Evolutionary conservation across 2,113 vertebrate genomes (phyloP).

Genomic region (Indicator maculatus): DNA sequence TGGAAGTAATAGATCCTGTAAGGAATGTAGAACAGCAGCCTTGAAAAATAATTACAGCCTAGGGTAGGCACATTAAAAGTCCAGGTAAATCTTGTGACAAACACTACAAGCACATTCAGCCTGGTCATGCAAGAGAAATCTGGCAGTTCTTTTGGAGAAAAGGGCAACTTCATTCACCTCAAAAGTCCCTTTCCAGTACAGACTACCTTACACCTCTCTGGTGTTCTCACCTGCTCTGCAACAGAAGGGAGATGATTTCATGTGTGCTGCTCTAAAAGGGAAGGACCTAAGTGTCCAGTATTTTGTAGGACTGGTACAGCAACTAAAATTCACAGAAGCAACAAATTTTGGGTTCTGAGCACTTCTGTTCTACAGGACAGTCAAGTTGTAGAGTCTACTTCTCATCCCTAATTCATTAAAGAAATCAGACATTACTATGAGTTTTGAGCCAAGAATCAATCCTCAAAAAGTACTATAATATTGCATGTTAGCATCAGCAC

Average conservation of each 20-base stretch:
- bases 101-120: background rate
- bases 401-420: background rate
- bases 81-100: background rate
- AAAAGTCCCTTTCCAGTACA: background rate
- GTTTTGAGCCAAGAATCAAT: background rate
- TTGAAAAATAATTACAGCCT: background rate
- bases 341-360: background rate
- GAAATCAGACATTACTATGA: background rate
- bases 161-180: background rate
- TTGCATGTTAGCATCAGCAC: background rate
- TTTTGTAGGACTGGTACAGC: background rate
- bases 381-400: background rate
- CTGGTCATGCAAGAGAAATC: background rate
- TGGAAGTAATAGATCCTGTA: background rate
- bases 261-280: background rate
- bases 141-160: background rate
- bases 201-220: background rate
- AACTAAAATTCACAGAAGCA: background rate
- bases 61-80: background rate
- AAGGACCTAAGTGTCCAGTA: rapidly evolving
- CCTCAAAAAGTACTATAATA: background rate
- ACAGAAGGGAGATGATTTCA: rapidly evolving
- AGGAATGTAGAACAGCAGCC: background rate
- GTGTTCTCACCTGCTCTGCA: background rate
- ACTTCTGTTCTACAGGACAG: background rate